Evolutionary conservation across 2,888 invertebrate species (phyloP).

Genomic region (Polietes domitor): DNA sequence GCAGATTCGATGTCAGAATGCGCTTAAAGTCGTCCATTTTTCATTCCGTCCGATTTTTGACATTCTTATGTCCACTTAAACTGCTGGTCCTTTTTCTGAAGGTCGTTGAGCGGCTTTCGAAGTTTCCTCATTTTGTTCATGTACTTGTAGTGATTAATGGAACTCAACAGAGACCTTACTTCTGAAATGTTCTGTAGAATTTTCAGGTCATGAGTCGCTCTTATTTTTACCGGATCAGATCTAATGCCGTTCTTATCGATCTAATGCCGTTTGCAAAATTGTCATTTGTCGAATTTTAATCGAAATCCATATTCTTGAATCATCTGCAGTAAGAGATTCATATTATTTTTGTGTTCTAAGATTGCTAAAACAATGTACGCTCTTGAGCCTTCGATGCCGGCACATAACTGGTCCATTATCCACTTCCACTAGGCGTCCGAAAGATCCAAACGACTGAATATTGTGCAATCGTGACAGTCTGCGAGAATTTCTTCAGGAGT

Average conservation of each 20-base stretch:
- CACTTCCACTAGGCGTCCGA: slow-evolving; percentile 68
- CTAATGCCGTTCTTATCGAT: not conserved
- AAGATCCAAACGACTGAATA: slow-evolving; percentile 62
- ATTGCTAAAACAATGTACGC: slow-evolving; percentile 54
- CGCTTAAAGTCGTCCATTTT: not conserved
- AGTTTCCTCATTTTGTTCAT: slow-evolving; percentile 34
- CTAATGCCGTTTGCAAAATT: slow-evolving; percentile 42
- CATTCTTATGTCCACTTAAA: slow-evolving; percentile 25
- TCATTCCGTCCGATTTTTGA: slow-evolving; percentile 12
- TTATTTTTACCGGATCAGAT: slow-evolving; percentile 9
- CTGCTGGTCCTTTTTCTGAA: not conserved
- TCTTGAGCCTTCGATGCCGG: no score
- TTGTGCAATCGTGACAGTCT: slow-evolving; percentile 50
- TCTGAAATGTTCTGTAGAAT: no score
- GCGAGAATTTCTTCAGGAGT: slow-evolving; percentile 66
- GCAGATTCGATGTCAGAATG: not conserved
- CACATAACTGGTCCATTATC: slow-evolving; percentile 59
- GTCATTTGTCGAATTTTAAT: slow-evolving; percentile 54
- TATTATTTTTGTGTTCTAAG: slow-evolving; percentile 40
- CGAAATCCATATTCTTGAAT: slow-evolving; percentile 43
- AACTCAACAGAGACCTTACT: no score
- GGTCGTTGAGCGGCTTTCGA: slow-evolving; percentile 31
- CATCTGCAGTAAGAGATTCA: slow-evolving; percentile 34
- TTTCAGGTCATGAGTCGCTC: no score
- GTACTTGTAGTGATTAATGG: slow-evolving; percentile 26